phyloP scores from a whole-genome alignment of 2,113 vertebrate genomes.

The Sinocyclocheilus anophthalmus region DNA sequence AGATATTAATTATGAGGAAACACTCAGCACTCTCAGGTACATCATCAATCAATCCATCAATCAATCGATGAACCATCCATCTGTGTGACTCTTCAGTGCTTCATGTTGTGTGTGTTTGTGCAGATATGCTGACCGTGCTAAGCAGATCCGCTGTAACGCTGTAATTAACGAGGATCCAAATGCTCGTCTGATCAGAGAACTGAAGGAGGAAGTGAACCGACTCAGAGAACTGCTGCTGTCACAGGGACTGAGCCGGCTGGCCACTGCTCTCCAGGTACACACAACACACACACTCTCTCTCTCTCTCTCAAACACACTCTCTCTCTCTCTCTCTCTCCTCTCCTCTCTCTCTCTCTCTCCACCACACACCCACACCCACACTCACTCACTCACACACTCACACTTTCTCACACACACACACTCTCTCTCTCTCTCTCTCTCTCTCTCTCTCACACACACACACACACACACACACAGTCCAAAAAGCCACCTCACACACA shows the following conservation, averaged over 20 bases:
- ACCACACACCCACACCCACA: too few relatives aligned
- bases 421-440: too few relatives aligned
- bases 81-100: neutral
- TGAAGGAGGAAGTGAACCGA: conserved; percentile 87
- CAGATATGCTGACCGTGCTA: conserved; percentile 87
- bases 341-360: too few relatives aligned
- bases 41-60: too few relatives aligned
- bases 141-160: conserved; percentile 89
- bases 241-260: conserved; percentile 80
- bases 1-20: conserved; percentile 90
- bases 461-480: neutral
- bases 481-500: too few relatives aligned
- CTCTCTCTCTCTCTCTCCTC: too few relatives aligned
- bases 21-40: conserved; percentile 82
- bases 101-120: conserved; percentile 29
- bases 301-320: too few relatives aligned
- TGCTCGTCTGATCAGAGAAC: conserved; percentile 85
- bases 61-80: neutral
- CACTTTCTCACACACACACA: too few relatives aligned
- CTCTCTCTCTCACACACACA: too few relatives aligned
- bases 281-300: neutral
- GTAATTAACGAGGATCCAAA: conserved; percentile 90
- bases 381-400: too few relatives aligned
- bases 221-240: conserved; percentile 81
- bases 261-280: conserved; percentile 57